Evolutionary conservation across 2,888 invertebrate genomes (phyloP), one percentile per base, ranked within the genome.

Genomic region (Parnassius orleans): DNA sequence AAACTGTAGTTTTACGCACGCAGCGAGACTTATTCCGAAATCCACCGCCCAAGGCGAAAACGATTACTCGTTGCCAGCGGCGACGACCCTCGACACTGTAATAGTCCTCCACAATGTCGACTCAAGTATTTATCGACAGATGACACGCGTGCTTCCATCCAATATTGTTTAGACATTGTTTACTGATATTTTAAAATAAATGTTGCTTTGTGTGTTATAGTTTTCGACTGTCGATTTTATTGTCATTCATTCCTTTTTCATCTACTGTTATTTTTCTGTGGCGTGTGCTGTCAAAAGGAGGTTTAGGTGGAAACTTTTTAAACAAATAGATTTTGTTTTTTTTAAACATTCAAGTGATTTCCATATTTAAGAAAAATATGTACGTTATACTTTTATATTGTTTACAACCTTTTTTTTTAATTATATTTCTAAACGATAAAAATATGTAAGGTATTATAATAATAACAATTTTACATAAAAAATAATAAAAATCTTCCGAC

Each of bases 91-190:
- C 70, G 67, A 70, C 70, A 66, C 72, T 69, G 74, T 78, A 83
- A 75, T 73, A 71, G 72, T 73, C 75, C 72, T 78, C 68, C 71
- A 81, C 77, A 79, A 80, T 76, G 73, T 76, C 78, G 80, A 80
- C 72, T 73, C 81, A 79, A 69, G 69, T 69, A 74, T 72, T n/a
- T 73, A 75, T 78, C 75, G 79, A 78, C 77, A 78, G 80, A 81
- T 84, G 84, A 84, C 85, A 83, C 75, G 68, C 71, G 68, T 73
- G 77, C 73, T 68, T 69, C 70, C 69, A 72, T 72, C 66, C 69
- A 70, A 73, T 73, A 75, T 66, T 76, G 73, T 81, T 81, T 80
- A 70, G 74, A 69, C 69, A 67, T 66, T 64, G 64, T 67, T 61
- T 59, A 53, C 60, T 48, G 59, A 60, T 67, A 61, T 67, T 61